Evolutionary conservation across 1,140 invertebrate species (phyloP), one percentile per base, ranked within the genome.

Genomic region (Lysiphlebus fabarum): DNA sequence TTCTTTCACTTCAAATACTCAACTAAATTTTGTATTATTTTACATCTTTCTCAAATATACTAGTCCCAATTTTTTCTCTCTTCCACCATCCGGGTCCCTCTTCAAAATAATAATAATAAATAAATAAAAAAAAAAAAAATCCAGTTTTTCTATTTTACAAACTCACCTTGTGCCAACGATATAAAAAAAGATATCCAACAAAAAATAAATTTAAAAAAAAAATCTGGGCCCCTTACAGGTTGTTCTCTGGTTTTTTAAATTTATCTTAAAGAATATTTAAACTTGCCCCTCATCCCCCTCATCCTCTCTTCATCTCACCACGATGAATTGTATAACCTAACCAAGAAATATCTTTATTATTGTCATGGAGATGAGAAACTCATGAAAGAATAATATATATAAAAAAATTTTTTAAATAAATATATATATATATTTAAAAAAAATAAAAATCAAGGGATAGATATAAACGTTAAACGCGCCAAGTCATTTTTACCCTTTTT

Each of bases 281-380:
- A 26, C 17, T 26, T n/a, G n/a, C n/a, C n/a, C n/a, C 17, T 26
- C 17, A 2, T 1, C 4, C 17, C 3, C 17, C 3, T 17, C 17
- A 1, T 17, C 17, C 17, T 17, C 17, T 17, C 17, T 17, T 17
- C 17, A 1, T 26, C 17, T 26, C 17, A 2, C 17, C 4, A 2
- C 17, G 17, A 26, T 26, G 17, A 36, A 10, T 50, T 33, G 42
- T 12, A n/a, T n/a, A 53, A n/a, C 38, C 36, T 36, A 8, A 26
- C 45, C 49, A 63, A 67, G 68, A 71, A 74, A 74, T 74, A 77
- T 75, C 75, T 78, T 67, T 77, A 78, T 78, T 75, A 77, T 78
- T 78, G 69, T 78, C 68, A 77, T 75, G 75, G 71, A 75, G 71
- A 78, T 78, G 66, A 70, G 49, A 36, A 3, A 33, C 26, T 34